Evolutionary conservation across 2,888 invertebrate genomes (phyloP), one percentile per base, ranked within the genome.

Genomic region (Imbricaverruca yamaguchii): DNA sequence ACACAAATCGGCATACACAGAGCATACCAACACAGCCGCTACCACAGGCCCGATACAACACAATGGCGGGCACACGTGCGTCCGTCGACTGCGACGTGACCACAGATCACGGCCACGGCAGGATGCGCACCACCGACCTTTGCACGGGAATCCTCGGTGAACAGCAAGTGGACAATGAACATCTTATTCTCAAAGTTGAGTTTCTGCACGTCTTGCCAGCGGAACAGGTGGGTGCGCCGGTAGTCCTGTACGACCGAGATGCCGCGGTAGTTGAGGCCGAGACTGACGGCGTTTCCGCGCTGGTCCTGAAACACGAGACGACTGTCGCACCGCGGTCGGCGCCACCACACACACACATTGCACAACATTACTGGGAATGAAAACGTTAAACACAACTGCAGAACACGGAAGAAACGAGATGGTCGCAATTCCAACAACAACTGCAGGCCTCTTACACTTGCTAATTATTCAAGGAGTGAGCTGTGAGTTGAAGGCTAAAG

Each of bases 101-200:
- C 39, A 39, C 39, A 39, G 39, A 39, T 4, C 39, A 39, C 39
- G 39, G 39, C 4, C 39, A 39, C 39, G 4, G 39, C 39, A 1
- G 39, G 39, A 39, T 39, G 39, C 4, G 39, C 39, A 39, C 39
- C 39, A 69, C 69, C 25, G 0, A 63, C 81, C 65, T 63, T 61
- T 21, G 53, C 55, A 4, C 74, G 23, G 9, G 74, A 74, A 21
- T 74, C 96, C 91, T 97, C 97, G 81, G 93, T 94, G 86, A 95
- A 94, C 86, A 94, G 94, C 82, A 97, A 90, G 88, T 97, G 97
- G 81, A 97, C 94, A 84, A 97, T 96, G 87, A 98, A 97, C 95
- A 98, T 97, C 89, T 97, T 94, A 53, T 97, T 97, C 87, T 97
- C 96, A 86, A 96, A 98, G 87, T 98, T 97, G 85, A 98, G 93